Evolutionary conservation across 2,888 invertebrate species (phyloP).

Genomic region (Cephus pulcher): DNA sequence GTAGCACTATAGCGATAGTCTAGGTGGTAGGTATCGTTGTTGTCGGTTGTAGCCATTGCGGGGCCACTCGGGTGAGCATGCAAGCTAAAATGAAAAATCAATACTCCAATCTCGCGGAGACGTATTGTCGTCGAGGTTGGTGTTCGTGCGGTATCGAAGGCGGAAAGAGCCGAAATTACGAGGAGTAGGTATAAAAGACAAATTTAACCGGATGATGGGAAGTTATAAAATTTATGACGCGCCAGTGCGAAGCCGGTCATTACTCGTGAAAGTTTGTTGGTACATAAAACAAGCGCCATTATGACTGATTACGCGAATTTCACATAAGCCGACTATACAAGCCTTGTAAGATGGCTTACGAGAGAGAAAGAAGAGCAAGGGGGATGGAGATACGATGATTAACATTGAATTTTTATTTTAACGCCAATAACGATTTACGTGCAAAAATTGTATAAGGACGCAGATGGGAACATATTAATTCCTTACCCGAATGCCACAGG

Average conservation of each 20-base stretch:
- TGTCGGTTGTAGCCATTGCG: neutral
- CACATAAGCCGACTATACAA: neutral
- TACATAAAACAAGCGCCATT: slow-evolving; percentile 26
- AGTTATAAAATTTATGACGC: slow-evolving; percentile 37
- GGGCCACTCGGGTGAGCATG: neutral
- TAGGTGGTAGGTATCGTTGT: neutral
- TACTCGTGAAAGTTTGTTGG: slow-evolving; percentile 31
- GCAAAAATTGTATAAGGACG: neutral
- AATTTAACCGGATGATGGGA: slow-evolving; percentile 15
- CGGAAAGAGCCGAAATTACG: neutral
- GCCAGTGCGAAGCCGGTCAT: slow-evolving; percentile 26
- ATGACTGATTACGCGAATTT: slow-evolving; percentile 5
- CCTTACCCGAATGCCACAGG: neutral
- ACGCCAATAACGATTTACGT: neutral
- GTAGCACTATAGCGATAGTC: neutral
- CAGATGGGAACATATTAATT: neutral
- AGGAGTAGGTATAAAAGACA: slow-evolving; percentile 4
- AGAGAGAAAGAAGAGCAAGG: neutral
- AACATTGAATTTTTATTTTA: neutral
- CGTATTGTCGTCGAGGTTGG: slow-evolving; percentile 2
- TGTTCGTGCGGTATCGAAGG: neutral
- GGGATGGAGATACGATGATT: neutral
- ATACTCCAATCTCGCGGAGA: slow-evolving; percentile 5
- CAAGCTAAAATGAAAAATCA: slow-evolving; percentile 4
- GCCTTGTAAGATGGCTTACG: neutral